Conservation (phyloP, 2,888 invertebrate species). For the Creontiades dilutus region DNA sequence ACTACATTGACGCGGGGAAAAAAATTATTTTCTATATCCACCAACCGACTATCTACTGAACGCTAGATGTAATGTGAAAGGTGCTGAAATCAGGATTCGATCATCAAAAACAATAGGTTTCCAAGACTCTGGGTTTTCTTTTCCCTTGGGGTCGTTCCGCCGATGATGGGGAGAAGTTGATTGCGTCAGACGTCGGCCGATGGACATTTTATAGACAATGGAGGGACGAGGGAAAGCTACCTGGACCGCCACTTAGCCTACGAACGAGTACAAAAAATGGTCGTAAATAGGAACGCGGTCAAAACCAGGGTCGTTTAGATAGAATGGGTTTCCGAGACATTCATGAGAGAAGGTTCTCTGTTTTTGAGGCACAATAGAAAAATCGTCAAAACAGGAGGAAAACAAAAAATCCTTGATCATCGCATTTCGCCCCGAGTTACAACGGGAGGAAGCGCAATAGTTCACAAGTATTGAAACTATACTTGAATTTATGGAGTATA, state of each 20-base stretch:
- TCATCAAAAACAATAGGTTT: constrained; percentile 13
- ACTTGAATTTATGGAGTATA: no score
- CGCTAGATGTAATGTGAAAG: background rate
- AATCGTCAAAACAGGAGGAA: no score
- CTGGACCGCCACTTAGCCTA: background rate
- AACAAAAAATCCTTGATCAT: no score
- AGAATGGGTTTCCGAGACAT: background rate
- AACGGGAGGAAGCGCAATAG: no score
- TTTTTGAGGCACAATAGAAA: no score
- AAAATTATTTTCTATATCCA: no score
- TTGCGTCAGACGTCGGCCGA: constrained; percentile 2
- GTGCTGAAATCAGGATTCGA: background rate
- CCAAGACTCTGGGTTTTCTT: background rate
- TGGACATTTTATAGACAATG: background rate
- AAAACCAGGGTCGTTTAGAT: background rate
- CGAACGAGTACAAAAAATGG: background rate
- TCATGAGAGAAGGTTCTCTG: no score
- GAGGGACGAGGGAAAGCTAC: background rate
- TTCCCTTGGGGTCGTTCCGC: constrained; percentile 8
- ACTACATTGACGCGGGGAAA: no score
- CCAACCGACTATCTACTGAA: no score
- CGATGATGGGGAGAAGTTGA: background rate
- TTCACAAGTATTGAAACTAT: no score
- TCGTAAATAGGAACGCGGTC: background rate
- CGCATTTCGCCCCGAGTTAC: no score